phyloP scores from a whole-genome alignment of 2,888 invertebrate species.

The Ormyrus thymus region DNA sequence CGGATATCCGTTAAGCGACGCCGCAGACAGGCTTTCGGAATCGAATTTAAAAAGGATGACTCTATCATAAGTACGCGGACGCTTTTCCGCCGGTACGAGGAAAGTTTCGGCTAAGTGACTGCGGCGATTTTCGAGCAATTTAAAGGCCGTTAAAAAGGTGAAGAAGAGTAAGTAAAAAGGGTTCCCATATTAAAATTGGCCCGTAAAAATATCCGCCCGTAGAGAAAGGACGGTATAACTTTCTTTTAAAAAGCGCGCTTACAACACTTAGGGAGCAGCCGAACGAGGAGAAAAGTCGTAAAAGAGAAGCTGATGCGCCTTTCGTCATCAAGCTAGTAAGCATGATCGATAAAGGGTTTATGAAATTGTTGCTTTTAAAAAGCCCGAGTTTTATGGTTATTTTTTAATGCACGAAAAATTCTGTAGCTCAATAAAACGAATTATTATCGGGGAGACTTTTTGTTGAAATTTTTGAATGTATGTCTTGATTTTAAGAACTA shows the following conservation, averaged over 20 bases:
- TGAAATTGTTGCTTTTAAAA: neutral
- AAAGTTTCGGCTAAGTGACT: constrained; percentile 26
- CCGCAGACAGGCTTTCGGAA: neutral
- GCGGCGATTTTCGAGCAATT: constrained; percentile 35
- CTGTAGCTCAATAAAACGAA: too few species aligned
- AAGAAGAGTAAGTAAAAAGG: constrained; percentile 3
- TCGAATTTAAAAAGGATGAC: constrained; percentile 4
- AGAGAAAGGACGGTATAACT: neutral
- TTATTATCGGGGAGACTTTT: too few species aligned
- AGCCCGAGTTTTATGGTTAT: too few species aligned
- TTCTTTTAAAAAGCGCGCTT: constrained; percentile 5
- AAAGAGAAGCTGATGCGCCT: neutral
- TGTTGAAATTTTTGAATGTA: too few species aligned
- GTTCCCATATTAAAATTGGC: neutral
- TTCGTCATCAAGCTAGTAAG: constrained; percentile 1
- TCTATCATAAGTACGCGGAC: neutral
- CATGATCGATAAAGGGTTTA: neutral
- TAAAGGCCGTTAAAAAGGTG: constrained; percentile 33
- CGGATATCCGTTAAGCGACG: constrained; percentile 17
- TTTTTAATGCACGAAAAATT: too few species aligned
- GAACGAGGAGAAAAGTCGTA: constrained; percentile 37
- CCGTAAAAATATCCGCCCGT: constrained; percentile 3
- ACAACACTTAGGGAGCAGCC: neutral
- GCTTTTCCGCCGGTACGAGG: neutral
- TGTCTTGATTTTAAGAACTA: too few species aligned